Evolutionary conservation across 1,140 invertebrate genomes (phyloP), one percentile per base, ranked within the genome.

Genomic region (Sitophilus oryzae): DNA sequence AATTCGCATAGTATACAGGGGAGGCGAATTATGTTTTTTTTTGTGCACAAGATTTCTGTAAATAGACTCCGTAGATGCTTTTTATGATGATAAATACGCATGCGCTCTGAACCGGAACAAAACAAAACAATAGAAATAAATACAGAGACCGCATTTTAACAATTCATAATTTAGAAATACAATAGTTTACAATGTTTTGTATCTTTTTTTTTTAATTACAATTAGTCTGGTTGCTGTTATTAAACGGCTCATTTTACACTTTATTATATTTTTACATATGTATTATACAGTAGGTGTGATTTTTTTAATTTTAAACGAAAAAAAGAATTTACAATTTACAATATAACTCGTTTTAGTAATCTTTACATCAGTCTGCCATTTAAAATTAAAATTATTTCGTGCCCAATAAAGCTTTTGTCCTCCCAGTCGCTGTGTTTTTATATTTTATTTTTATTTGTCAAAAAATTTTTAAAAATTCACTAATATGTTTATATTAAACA

Each of bases 291-390:
- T 68, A 63, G 64, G 66, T 55, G 59, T 65, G 63, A 66, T 41
- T 56, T 56, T n/a, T n/a, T n/a, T n/a, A n/a, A 56, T 43, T 49
- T 49, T 49, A 66, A 70, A 71, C 64, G 64, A 23, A 25, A 68
- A 70, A 69, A 60, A 62, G 65, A 70, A 71, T 71, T 71, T 71
- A 71, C 70, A 71, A 68, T 71, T 70, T 71, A 71, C 70, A 71
- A 56, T 46, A n/a, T n/a, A 54, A 56, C 40, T 43, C 61, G 59
- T 61, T 67, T 70, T 70, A 70, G 66, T 71, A 64, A n/a, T 66
- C 68, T 70, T 70, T 71, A 70, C 68, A 70, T 71, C 68, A 70
- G 70, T 71, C 70, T 65, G 60, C 58, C 61, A 61, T 60, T 60
- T 51, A 40, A 53, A 61, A 55, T 56, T 56, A 59, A 59, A 51